Evolutionary conservation across 2,113 vertebrate genomes (phyloP).

Genomic region (Sinocyclocheilus anshuiensis): DNA sequence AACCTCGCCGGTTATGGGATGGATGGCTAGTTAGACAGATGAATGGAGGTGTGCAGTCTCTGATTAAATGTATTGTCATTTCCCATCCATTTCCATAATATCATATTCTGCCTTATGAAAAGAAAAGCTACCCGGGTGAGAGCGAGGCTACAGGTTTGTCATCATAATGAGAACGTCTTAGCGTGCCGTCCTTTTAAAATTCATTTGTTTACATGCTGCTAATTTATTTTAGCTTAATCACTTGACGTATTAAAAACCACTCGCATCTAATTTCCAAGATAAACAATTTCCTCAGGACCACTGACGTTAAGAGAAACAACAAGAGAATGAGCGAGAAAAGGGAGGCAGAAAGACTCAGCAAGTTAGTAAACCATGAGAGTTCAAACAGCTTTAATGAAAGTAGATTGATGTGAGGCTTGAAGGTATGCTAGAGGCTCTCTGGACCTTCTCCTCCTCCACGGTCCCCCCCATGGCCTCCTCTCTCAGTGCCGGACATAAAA

Average conservation of each 20-base stretch:
- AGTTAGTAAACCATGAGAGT: conserved; percentile 35
- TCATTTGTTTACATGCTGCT: conserved; percentile 16
- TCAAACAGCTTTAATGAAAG: conserved; percentile 50
- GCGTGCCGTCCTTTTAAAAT: neutral
- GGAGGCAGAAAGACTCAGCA: neutral
- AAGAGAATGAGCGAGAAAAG: neutral
- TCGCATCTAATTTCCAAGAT: conserved; percentile 34
- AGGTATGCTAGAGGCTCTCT: conserved; percentile 69
- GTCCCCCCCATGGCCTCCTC: conserved; percentile 36
- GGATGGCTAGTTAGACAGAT: conserved; percentile 71
- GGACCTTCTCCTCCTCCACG: conserved; percentile 38
- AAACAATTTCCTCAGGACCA: conserved; percentile 34
- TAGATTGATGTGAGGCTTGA: conserved; percentile 71
- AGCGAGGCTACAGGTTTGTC: conserved; percentile 24
- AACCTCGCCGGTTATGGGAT: conserved; percentile 69
- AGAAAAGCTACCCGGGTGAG: conserved; percentile 30
- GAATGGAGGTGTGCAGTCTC: conserved; percentile 61
- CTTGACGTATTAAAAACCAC: conserved; percentile 34
- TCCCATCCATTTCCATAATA: conserved; percentile 66
- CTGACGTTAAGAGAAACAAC: conserved; percentile 26
- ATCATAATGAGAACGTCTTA: conserved; percentile 14
- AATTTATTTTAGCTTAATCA: conserved; percentile 34
- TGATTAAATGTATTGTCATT: conserved; percentile 71
- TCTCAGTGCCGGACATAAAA: conserved; percentile 72
- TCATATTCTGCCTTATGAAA: conserved; percentile 53